A percentile compares a stretch with the other conserved stretches of the same genome.
These are phyloP conservation scores for Crotalus helleri DNA, from an alignment of 2,113 vertebrate species.

Conservation along the genomic window DNA sequence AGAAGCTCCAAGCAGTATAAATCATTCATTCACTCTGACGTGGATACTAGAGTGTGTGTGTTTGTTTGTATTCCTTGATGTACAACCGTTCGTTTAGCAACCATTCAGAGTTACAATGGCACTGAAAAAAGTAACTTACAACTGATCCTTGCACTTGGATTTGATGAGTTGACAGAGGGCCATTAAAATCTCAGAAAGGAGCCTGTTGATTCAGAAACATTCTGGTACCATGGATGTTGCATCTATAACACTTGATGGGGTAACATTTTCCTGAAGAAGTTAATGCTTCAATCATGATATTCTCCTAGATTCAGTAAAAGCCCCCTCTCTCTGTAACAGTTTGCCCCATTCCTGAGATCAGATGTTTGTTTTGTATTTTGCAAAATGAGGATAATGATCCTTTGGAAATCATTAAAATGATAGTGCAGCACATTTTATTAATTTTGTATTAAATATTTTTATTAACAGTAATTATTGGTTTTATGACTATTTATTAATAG, in stretches of 20 bases:
- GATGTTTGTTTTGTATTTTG: not conserved
- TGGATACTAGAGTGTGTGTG: not conserved
- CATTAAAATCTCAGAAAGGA: not conserved
- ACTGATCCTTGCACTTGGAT: no score
- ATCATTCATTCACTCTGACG: not conserved
- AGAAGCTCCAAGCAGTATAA: not conserved
- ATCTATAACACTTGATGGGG: not conserved
- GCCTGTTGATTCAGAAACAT: not conserved
- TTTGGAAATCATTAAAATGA: not conserved
- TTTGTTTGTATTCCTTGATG: no score
- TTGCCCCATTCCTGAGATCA: not conserved
- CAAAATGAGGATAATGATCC: not conserved
- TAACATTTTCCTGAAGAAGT: not conserved
- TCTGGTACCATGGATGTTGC: not conserved
- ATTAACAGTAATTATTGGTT: not conserved
- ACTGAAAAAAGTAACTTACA: no score
- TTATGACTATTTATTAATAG: not conserved
- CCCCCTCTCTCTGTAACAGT: not conserved
- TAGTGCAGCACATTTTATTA: not conserved
- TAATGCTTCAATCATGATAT: no score
- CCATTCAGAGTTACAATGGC: no score
- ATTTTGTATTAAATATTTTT: not conserved
- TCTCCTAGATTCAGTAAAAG: not conserved
- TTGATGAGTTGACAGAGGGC: not conserved
- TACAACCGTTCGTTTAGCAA: no score